Evolutionary conservation across 2,888 invertebrate species (phyloP), one percentile per base, ranked within the genome.

Genomic region (Itoplectis maculator): DNA sequence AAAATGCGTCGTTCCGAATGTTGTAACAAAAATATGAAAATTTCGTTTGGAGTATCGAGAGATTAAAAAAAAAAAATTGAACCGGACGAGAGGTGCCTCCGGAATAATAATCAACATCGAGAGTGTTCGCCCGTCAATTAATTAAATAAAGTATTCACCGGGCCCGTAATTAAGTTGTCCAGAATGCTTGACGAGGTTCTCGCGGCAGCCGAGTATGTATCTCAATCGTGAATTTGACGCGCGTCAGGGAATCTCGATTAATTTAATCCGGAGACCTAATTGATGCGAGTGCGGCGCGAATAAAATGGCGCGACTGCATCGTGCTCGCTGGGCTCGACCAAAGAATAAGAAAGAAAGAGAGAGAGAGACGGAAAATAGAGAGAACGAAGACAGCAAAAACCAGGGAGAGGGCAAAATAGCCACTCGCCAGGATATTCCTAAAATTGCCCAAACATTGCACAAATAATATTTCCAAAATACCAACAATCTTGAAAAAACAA

Each of bases 181-280:
- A 54, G 68, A 45, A 37, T 35, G 51, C 51, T 42, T 42, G 73
- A 11, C 13, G 54, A n/a, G 40, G 37, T 42, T 69, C 47, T 42
- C 65, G 35, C 15, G 49, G 3, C 49, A 29, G 23, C 29, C 51
- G 18, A 45, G 18, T 54, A 15, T 11, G 78, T 74, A 75, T 63
- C 70, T 80, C 80, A 80, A 54, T 82, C 65, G 63, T 49, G 81
- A 74, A 82, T 82, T 82, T 82, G 81, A 78, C 78, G 73, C 81
- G 78, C 81, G 78, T 78, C 81, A 78, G 81, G 81, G 81, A 82
- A 82, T 82, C 74, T 69, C 81, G 63, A 82, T 78, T 82, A 82
- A 82, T 78, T 82, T 82, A 63, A 82, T 82, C 78, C 63, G 65
- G 78, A 63, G 61, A 78, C 54, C 69, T 78, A 78, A 82, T 82